Conservation (phyloP, 2,888 invertebrate species). For the Eubasilissa splendida region DNA sequence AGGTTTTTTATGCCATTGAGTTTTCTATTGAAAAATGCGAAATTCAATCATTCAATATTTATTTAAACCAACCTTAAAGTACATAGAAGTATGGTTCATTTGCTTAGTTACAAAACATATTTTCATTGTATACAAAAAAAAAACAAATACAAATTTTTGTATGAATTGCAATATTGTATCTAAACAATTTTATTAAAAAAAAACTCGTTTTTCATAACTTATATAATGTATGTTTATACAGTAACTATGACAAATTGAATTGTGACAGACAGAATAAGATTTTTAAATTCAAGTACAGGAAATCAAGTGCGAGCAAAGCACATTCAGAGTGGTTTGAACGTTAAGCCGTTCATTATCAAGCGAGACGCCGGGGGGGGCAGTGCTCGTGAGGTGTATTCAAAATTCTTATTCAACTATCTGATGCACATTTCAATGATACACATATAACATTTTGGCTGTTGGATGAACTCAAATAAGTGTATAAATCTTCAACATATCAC, state of each 20-base stretch:
- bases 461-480: neutral
- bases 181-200: slow-evolving; percentile 43
- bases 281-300: neutral
- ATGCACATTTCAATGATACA: slow-evolving; percentile 2
- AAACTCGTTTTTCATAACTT: neutral
- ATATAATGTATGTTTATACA: slow-evolving; percentile 27
- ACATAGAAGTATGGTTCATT: slow-evolving; percentile 49
- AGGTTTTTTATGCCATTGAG: slow-evolving; percentile 44
- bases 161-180: slow-evolving; percentile 17
- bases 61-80: slow-evolving; percentile 54
- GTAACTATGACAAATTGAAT: slow-evolving; percentile 22
- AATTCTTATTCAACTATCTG: slow-evolving; percentile 12
- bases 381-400: neutral
- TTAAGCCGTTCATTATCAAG: no score
- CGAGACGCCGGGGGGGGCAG: neutral
- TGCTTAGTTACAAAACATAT: slow-evolving; percentile 32
- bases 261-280: slow-evolving; percentile 21
- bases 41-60: slow-evolving; percentile 57
- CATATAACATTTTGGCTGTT: neutral
- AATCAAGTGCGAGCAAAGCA: neutral
- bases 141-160: slow-evolving; percentile 24
- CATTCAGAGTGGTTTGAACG: no score
- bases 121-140: slow-evolving; percentile 28
- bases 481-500: slow-evolving; percentile 2
- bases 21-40: slow-evolving; percentile 57